Evolutionary conservation across 2,797 vertebrate species (phyloP).

Genomic region (Miichthys miiuy): DNA sequence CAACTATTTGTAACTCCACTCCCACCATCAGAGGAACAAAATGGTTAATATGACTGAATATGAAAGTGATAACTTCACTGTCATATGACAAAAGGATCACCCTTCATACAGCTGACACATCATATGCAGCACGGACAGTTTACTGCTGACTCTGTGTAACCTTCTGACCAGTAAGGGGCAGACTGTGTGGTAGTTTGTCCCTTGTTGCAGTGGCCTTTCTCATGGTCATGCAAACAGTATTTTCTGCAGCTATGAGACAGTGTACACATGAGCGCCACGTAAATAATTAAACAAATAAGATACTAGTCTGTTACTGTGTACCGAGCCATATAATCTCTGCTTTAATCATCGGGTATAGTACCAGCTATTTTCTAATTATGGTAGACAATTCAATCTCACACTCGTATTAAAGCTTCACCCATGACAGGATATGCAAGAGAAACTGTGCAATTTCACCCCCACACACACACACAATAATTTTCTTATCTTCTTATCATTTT

Average conservation of each 20-base stretch:
- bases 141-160: constrained; percentile 30
- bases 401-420: not conserved
- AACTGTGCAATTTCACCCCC: not conserved
- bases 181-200: not conserved
- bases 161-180: not conserved
- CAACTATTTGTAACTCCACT: not conserved
- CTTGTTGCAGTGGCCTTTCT: constrained; percentile 11
- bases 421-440: constrained; percentile 11
- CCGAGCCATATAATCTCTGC: not conserved
- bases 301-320: not conserved
- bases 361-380: not conserved
- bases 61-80: constrained; percentile 15
- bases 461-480: not conserved
- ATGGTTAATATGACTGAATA: constrained; percentile 14
- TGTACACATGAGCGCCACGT: not conserved
- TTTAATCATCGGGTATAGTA: not conserved
- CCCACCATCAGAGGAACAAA: constrained; percentile 10
- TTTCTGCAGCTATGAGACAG: constrained; percentile 11
- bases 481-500: no score
- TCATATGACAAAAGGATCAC: constrained; percentile 8
- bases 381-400: not conserved
- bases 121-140: constrained; percentile 13
- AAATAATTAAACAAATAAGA: constrained; percentile 19
- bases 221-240: not conserved
- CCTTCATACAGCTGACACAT: constrained; percentile 17